phyloP scores from a whole-genome alignment of 2,113 vertebrate genomes.

The Ondatra zibethicus region DNA sequence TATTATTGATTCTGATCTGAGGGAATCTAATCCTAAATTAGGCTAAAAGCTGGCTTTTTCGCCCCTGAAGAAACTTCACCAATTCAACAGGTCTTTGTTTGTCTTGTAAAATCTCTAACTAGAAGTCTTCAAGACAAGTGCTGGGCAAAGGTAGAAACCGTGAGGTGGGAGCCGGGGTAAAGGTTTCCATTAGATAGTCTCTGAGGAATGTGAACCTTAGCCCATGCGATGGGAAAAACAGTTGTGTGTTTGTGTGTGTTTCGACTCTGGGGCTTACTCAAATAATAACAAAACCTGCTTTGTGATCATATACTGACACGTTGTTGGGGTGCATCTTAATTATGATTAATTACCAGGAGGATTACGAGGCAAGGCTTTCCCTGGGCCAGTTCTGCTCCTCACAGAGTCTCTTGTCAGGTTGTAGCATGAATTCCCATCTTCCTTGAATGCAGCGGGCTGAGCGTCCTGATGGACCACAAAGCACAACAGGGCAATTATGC shows the following conservation, averaged over 20 bases:
- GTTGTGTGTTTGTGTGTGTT: not conserved
- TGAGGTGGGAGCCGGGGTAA: not conserved
- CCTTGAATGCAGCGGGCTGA: not conserved
- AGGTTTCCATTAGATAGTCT: conserved; percentile 1
- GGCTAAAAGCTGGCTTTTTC: not conserved
- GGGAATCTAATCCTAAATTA: not conserved
- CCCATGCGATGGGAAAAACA: not conserved
- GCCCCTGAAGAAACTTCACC: not conserved
- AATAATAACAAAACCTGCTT: conserved; percentile 31
- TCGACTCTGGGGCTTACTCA: conserved; percentile 35
- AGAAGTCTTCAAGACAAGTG: not conserved
- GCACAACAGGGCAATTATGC: not conserved
- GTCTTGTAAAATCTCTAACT: conserved; percentile 10
- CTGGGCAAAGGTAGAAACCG: not conserved
- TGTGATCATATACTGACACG: not conserved
- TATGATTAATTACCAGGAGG: conserved; percentile 13
- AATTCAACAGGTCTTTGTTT: conserved; percentile 36
- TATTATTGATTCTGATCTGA: not conserved
- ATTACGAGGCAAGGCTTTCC: conserved; percentile 17
- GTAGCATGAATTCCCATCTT: not conserved
- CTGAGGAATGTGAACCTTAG: conserved; percentile 57
- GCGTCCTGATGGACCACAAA: not conserved
- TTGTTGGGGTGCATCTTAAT: conserved; percentile 37
- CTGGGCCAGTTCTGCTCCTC: not conserved
- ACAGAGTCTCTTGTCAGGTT: not conserved